phyloP scores from a whole-genome alignment of 1,140 invertebrate species.

The Paraescarpia echinospica region DNA sequence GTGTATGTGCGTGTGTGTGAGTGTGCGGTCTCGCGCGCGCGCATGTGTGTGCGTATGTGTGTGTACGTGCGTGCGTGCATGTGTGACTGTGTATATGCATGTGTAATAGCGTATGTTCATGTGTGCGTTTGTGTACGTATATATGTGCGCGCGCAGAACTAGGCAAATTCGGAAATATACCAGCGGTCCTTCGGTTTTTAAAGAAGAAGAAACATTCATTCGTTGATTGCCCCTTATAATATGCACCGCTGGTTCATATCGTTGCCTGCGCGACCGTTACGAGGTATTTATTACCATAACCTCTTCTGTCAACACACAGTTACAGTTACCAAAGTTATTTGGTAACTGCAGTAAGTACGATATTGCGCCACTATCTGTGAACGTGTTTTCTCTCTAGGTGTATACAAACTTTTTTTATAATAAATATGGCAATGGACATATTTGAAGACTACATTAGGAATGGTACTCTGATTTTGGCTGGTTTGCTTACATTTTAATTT shows the following conservation, averaged over 20 bases:
- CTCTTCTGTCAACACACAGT: not conserved
- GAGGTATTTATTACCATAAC: not conserved
- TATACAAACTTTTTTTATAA: too few relatives aligned
- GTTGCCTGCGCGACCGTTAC: not conserved
- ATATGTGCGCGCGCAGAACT: too few relatives aligned
- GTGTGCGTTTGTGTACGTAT: too few relatives aligned
- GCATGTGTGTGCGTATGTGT: constrained; percentile 20
- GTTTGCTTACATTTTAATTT: too few relatives aligned
- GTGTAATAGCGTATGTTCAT: too few relatives aligned
- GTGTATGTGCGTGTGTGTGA: constrained; percentile 21
- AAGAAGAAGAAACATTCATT: not conserved
- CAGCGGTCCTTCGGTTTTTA: not conserved
- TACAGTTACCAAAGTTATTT: not conserved
- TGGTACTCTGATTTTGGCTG: too few relatives aligned
- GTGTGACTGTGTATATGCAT: not conserved
- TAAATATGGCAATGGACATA: too few relatives aligned
- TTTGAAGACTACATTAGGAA: too few relatives aligned
- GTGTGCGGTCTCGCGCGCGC: not conserved
- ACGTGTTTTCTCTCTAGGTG: too few relatives aligned
- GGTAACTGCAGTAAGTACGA: not conserved
- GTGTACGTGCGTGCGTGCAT: constrained; percentile 13
- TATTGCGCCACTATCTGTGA: not conserved
- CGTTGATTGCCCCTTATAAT: too few relatives aligned
- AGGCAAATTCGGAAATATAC: too few relatives aligned
- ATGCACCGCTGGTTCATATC: too few relatives aligned